Evolutionary conservation across 2,113 vertebrate species (phyloP), one percentile per base, ranked within the genome.

Genomic region (Antechinus stuartii): DNA sequence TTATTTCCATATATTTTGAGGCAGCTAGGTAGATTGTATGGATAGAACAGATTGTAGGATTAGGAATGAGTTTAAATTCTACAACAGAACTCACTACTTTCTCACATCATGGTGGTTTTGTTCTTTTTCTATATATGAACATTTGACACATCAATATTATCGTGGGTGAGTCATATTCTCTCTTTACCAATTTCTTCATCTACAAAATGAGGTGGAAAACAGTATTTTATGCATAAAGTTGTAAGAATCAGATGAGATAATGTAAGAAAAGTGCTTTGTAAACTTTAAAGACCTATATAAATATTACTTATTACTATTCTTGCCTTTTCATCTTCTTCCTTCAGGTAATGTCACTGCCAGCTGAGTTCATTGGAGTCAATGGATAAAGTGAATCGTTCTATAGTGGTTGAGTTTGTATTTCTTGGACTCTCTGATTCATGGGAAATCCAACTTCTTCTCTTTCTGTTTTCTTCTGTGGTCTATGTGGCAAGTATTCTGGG

Each of bases 381-480:
- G 95, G 46, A 89, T 94, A 49, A 27, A 97, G 50, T 9, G 25
- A 97, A 97, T 42, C 7, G 30, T 10, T 97, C 97, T 47, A 9
- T 50, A 10, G 93, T 97, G 6, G 94, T 93, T 93, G 96, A 96
- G 49, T 97, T 97, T 96, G 90, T 97, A 35, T 96, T 98, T 91
- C 84, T 96, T 27, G 96, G 96, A 97, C 93, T 97, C 54, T 95
- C 96, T 0, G 84, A 68, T 90, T 96, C 27, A 0, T 97, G 94
- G 95, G 94, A 55, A 9, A 94, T 96, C 19, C 92, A 96, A 22
- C 24, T 97, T 35, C 61, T 97, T 25, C 90, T 97, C 2, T 98
- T 97, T 35, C 2, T 97, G 19, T 91, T 96, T 10, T 96, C 93
- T 2, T 97, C 49, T 0, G 24, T 25, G 6, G 90, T 96, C 55